These are phyloP conservation scores for Marisa cornuarietis DNA, from an alignment of 1,140 invertebrate genomes.

Conservation along the genomic window DNA sequence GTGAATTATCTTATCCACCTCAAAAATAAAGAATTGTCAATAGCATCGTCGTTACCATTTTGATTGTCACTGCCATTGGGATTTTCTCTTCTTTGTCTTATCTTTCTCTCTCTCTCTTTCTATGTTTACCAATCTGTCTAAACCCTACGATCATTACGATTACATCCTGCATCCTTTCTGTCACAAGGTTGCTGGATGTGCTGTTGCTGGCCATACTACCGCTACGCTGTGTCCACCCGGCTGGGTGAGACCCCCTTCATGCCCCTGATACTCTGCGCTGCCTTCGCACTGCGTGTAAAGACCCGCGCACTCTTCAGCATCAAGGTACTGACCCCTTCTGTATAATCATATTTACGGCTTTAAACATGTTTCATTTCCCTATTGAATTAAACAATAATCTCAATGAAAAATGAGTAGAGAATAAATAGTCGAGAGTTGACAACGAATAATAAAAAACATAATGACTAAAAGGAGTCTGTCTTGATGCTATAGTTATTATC, in stretches of 20 bases:
- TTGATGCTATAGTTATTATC: too few relatives aligned
- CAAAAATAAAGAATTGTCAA: background rate
- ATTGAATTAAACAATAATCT: too few relatives aligned
- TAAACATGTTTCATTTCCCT: too few relatives aligned
- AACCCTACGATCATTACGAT: background rate
- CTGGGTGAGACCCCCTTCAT: constrained; percentile 52
- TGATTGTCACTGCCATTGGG: background rate
- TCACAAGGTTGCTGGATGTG: constrained; percentile 31
- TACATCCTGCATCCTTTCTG: background rate
- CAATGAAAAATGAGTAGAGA: too few relatives aligned
- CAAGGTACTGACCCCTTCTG: constrained; percentile 32
- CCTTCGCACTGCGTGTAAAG: constrained; percentile 48
- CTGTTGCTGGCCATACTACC: constrained; percentile 48
- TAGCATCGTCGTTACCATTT: background rate
- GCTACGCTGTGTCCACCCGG: constrained; percentile 41
- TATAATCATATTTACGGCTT: too few relatives aligned
- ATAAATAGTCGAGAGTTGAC: background rate
- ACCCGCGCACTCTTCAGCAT: constrained; percentile 46
- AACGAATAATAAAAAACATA: background rate
- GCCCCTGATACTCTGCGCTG: constrained; percentile 47
- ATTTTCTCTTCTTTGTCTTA: too few relatives aligned
- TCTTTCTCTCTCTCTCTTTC: too few relatives aligned
- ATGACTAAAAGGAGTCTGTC: too few relatives aligned
- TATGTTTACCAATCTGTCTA: too few relatives aligned
- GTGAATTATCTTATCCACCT: too few relatives aligned